A percentile compares a stretch with the other conserved stretches of the same genome.
phyloP scores from a whole-genome alignment of 2,888 invertebrate genomes.

The Lacanobia oleracea region DNA sequence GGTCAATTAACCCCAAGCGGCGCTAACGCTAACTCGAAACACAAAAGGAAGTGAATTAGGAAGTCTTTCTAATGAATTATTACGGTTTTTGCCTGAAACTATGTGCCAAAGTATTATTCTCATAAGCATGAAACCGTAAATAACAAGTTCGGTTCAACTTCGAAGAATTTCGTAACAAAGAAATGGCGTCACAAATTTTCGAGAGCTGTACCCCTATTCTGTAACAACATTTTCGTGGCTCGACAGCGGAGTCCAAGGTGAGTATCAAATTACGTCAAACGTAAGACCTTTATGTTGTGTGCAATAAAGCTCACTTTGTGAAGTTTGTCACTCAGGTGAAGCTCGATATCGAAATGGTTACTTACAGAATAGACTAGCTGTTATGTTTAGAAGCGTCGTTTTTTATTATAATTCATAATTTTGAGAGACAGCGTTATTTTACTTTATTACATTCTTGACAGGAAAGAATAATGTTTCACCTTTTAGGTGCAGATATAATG shows the following conservation, averaged over 20 bases:
- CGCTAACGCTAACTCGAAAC: constrained; percentile 53
- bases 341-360: too few species aligned
- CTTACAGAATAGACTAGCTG: too few species aligned
- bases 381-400: constrained; percentile 31
- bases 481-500: not conserved
- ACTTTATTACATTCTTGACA: constrained; percentile 30
- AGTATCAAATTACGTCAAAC: too few species aligned
- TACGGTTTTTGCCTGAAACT: constrained; percentile 31
- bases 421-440: constrained; percentile 33
- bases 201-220: too few species aligned
- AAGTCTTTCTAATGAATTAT: constrained; percentile 52
- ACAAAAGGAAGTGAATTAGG: constrained; percentile 62
- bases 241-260: too few species aligned
- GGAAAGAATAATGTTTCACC: constrained; percentile 7
- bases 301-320: too few species aligned
- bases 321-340: too few species aligned
- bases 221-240: too few species aligned
- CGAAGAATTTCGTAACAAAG: constrained; percentile 18
- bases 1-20: constrained; percentile 65
- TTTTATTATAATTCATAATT: constrained; percentile 41
- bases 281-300: too few species aligned
- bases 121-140: constrained; percentile 29
- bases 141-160: constrained; percentile 26
- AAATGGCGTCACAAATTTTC: constrained; percentile 39
- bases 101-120: constrained; percentile 27